phyloP scores from a whole-genome alignment of 2,888 invertebrate species.

The Sicus ferrugineus region DNA sequence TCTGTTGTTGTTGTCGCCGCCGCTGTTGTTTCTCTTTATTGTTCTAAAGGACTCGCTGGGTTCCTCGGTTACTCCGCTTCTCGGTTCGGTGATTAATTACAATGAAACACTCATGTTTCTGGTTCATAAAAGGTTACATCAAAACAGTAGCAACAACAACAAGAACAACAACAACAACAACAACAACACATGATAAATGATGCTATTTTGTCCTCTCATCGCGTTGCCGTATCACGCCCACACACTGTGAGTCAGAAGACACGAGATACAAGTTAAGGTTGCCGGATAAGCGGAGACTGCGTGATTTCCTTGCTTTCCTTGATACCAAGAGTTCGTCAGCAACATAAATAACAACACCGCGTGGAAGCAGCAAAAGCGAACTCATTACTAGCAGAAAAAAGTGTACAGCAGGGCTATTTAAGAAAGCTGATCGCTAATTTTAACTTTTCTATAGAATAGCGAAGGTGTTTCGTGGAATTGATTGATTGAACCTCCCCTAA shows the following conservation, averaged over 20 bases:
- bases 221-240: background rate
- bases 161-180: no score
- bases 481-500: no score
- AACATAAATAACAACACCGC: background rate
- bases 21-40: no score
- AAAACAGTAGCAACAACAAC: background rate
- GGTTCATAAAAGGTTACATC: background rate
- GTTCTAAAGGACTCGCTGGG: no score
- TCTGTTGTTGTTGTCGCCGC: background rate
- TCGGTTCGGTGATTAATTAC: conserved; percentile 56
- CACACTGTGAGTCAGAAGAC: no score
- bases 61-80: background rate
- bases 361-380: no score
- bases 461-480: no score
- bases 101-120: conserved; percentile 56
- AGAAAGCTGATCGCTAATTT: no score
- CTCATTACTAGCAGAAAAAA: no score
- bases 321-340: background rate
- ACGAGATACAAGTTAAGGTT: no score
- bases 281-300: background rate
- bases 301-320: background rate
- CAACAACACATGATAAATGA: background rate
- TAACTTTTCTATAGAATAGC: no score
- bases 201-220: background rate
- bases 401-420: no score